Percentiles rank a stretch among this genome's conserved stretches.
Evolutionary conservation across 2,113 vertebrate genomes (phyloP).

Genomic region (Leucoraja erinaceus): DNA sequence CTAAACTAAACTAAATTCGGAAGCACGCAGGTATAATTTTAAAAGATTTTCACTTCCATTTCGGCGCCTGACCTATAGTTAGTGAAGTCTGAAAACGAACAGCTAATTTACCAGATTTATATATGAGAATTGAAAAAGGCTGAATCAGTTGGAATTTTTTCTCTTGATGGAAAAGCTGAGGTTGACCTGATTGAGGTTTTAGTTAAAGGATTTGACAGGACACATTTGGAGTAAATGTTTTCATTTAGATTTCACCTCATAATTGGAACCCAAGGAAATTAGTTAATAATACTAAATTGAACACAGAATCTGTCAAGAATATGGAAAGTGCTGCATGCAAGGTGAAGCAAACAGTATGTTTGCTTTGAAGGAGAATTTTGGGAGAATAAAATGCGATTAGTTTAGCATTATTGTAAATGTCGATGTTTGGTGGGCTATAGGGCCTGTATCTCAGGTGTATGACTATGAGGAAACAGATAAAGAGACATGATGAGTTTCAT

Average conservation of each 20-base stretch:
- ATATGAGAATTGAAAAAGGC: neutral
- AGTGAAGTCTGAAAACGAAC: neutral
- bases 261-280: neutral
- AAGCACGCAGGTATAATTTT: neutral
- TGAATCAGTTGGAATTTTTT: neutral
- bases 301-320: neutral
- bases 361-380: neutral
- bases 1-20: neutral
- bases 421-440: neutral
- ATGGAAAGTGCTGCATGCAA: neutral
- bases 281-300: neutral
- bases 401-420: neutral
- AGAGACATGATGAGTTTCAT: too few relatives aligned
- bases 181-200: neutral
- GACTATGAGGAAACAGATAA: neutral
- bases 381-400: neutral
- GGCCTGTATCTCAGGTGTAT: neutral
- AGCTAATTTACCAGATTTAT: neutral
- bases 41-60: neutral
- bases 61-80: neutral
- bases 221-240: neutral
- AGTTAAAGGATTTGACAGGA: neutral
- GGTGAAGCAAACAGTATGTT: neutral
- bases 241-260: neutral
- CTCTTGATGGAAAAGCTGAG: neutral